phyloP scores from a whole-genome alignment of 1,140 invertebrate genomes.

The Meteorus sp. region DNA sequence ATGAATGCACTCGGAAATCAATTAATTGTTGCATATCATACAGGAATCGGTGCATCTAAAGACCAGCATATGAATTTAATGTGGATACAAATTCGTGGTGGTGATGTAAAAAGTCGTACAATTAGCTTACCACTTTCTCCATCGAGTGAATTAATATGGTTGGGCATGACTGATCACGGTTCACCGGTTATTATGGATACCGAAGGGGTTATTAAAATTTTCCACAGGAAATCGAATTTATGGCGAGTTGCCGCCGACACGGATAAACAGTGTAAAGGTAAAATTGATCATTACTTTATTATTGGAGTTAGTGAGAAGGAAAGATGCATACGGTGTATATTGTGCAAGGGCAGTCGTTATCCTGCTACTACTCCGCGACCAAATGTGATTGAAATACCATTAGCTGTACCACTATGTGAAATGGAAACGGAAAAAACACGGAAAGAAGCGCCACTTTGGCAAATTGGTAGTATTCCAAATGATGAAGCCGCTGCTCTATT shows the following conservation, averaged over 20 bases:
- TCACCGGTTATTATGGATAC: slow-evolving; percentile 72
- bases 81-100: slow-evolving; percentile 50
- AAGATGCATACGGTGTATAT: slow-evolving; percentile 76
- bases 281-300: slow-evolving; percentile 81
- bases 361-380: slow-evolving; percentile 85
- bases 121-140: slow-evolving; percentile 71
- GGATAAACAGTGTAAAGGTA: slow-evolving; percentile 67
- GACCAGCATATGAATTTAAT: slow-evolving; percentile 67
- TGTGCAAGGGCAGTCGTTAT: slow-evolving; percentile 86
- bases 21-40: slow-evolving; percentile 79
- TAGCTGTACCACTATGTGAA: slow-evolving; percentile 81
- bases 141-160: slow-evolving; percentile 73
- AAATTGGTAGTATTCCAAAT: slow-evolving; percentile 63
- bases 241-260: slow-evolving; percentile 84
- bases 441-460: slow-evolving; percentile 76
- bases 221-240: slow-evolving; percentile 63
- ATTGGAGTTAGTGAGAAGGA: slow-evolving; percentile 75
- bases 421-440: slow-evolving; percentile 77
- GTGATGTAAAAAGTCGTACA: slow-evolving; percentile 57
- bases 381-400: slow-evolving; percentile 71
- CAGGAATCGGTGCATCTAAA: slow-evolving; percentile 53
- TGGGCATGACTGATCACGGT: slow-evolving; percentile 80
- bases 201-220: slow-evolving; percentile 68
- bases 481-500: slow-evolving; percentile 79
- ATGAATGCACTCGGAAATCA: slow-evolving; percentile 70